Evolutionary conservation across 2,888 invertebrate genomes (phyloP), one percentile per base, ranked within the genome.

Genomic region (Brenthis ino): DNA sequence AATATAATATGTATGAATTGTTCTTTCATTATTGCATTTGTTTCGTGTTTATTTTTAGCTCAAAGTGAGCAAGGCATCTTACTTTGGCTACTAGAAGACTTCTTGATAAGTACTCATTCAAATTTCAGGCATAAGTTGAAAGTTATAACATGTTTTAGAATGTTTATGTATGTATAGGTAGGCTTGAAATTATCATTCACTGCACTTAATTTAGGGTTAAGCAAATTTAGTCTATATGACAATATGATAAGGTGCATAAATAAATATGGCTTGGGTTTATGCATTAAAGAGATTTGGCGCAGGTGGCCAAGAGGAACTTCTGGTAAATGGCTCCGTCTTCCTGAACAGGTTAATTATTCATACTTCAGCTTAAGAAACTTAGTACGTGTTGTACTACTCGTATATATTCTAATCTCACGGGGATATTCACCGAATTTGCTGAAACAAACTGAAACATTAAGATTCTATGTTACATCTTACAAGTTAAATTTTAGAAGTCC

Each of bases 281-380:
- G 63, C 63, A 63, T 51, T 70, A 63, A 61, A 65, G 70, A 69
- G 72, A 86, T 85, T 84, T 82, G 82, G 77, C 84, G 80, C 89
- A 88, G 88, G 84, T 88, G 88, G 79, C 71, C 53, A 66, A 67
- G 71, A 69, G 75, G 67, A 71, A 69, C 68, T 71, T 79, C 76
- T 76, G 69, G 71, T 66, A 80, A 82, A 82, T 80, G 77, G 76
- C 79, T 80, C 69, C 72, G 67, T 70, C 72, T 73, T 74, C 69
- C 75, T 76, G 79, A 76, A 77, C 74, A 80, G 77, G 77, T 86
- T 83, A 83, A 85, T 87, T 84, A 86, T 87, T 87, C 79, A 87
- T 78, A 75, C 71, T 76, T 71, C 61, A 65, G 57, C 70, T 71
- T 67, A 63, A 58, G 68, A 65, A 71, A 69, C 65, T 69, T 68